phyloP scores from a whole-genome alignment of 2,888 invertebrate genomes.

The Apantesis nais region DNA sequence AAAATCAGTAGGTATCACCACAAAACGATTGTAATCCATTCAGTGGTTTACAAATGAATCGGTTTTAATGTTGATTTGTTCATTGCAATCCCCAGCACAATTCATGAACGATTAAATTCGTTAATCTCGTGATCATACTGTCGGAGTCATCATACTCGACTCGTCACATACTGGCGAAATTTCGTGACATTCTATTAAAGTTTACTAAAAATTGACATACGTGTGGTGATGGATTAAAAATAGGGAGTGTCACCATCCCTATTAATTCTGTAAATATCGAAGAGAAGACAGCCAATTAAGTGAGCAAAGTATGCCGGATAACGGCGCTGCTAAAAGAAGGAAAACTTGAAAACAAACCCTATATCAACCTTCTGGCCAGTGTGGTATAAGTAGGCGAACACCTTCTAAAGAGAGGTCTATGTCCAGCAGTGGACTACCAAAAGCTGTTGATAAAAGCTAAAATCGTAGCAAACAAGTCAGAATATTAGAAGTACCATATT shows the following conservation, averaged over 20 bases:
- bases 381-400: too few species aligned
- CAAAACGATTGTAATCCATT: neutral
- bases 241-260: too few species aligned
- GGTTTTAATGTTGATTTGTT: neutral
- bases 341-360: too few species aligned
- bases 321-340: too few species aligned
- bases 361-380: too few species aligned
- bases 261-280: too few species aligned
- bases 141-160: neutral
- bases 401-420: too few species aligned
- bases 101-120: slow-evolving; percentile 11
- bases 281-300: too few species aligned
- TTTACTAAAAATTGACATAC: neutral
- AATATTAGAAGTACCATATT: neutral
- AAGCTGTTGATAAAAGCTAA: neutral
- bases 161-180: neutral
- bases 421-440: too few species aligned
- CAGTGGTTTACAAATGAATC: neutral
- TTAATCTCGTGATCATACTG: neutral
- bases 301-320: too few species aligned
- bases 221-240: too few species aligned
- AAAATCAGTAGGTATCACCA: neutral
- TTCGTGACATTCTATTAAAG: neutral
- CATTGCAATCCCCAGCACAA: slow-evolving; percentile 4
- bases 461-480: neutral